Conservation (phyloP, 23 tunicate species). For the Ascidia mentula region DNA sequence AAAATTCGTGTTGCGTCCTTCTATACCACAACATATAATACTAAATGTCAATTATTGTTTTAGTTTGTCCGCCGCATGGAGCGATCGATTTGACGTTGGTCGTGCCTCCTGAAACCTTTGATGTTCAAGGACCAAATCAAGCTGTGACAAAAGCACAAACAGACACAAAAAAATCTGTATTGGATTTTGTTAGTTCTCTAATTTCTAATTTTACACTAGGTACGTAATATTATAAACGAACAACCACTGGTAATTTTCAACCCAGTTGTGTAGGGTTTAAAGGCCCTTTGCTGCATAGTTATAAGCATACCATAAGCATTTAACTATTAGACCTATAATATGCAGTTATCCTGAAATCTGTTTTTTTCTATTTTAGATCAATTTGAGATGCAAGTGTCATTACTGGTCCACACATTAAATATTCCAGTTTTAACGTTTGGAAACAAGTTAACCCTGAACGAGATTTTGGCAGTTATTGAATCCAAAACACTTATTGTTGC, state of each 20-base stretch:
- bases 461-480: background rate
- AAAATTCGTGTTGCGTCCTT: too few relatives aligned
- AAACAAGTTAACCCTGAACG: background rate
- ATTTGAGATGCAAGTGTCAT: slow-evolving; percentile 27
- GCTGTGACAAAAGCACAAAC: background rate
- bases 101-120: slow-evolving; percentile 26
- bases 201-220: slow-evolving; percentile 5
- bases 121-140: background rate
- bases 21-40: too few relatives aligned
- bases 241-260: too few relatives aligned
- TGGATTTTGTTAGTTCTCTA: background rate
- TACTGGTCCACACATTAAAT: slow-evolving; percentile 17
- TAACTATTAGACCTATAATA: too few relatives aligned
- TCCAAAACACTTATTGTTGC: background rate
- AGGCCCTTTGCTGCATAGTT: too few relatives aligned
- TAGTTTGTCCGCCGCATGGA: slow-evolving; percentile 79
- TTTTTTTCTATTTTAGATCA: slow-evolving; percentile 17
- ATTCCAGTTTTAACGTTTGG: slow-evolving; percentile 13
- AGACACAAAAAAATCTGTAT: background rate
- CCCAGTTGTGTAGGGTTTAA: too few relatives aligned
- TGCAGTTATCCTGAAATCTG: too few relatives aligned
- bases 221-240: background rate
- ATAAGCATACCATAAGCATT: too few relatives aligned
- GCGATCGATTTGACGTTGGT: slow-evolving; percentile 55
- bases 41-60: slow-evolving; percentile 7